These are phyloP conservation scores for Palloptera scutellata DNA, from an alignment of 2,888 invertebrate species.

Conservation along the genomic window DNA sequence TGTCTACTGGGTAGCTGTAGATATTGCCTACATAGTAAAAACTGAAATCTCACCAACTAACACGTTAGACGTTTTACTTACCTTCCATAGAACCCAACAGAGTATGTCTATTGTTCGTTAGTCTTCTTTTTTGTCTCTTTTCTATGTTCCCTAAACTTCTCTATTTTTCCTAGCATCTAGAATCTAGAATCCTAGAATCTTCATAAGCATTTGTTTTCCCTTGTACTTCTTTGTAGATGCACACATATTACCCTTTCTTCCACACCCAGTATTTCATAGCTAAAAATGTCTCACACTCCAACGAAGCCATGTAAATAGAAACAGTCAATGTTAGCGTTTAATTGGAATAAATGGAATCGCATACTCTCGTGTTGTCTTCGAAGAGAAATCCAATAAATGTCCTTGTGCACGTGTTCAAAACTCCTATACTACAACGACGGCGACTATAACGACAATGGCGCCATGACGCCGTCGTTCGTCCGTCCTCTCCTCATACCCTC, in stretches of 20 bases:
- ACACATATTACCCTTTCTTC: not conserved
- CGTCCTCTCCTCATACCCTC: not conserved
- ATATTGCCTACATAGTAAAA: too few species aligned
- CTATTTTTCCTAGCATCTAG: too few species aligned
- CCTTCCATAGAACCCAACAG: too few species aligned
- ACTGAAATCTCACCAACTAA: too few species aligned
- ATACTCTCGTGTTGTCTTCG: conserved; percentile 28
- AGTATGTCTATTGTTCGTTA: too few species aligned
- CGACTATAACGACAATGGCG: conserved; percentile 1
- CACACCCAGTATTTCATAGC: not conserved
- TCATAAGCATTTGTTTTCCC: not conserved
- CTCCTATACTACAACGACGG: not conserved
- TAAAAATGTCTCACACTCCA: not conserved
- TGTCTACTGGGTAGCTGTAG: too few species aligned
- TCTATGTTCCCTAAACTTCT: too few species aligned
- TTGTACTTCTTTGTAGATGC: not conserved
- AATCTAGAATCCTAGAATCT: too few species aligned
- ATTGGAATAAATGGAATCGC: conserved; percentile 33
- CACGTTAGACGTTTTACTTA: too few species aligned
- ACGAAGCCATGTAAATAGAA: conserved; percentile 8
- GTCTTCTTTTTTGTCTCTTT: too few species aligned
- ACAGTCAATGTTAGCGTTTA: conserved; percentile 26
- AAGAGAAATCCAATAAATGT: conserved; percentile 64
- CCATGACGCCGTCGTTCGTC: conserved; percentile 6
- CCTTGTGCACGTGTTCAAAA: conserved; percentile 50